Base-by-base conservation (phyloP, 1,140 invertebrate genomes). In the Melitaea cinxia region DNA sequence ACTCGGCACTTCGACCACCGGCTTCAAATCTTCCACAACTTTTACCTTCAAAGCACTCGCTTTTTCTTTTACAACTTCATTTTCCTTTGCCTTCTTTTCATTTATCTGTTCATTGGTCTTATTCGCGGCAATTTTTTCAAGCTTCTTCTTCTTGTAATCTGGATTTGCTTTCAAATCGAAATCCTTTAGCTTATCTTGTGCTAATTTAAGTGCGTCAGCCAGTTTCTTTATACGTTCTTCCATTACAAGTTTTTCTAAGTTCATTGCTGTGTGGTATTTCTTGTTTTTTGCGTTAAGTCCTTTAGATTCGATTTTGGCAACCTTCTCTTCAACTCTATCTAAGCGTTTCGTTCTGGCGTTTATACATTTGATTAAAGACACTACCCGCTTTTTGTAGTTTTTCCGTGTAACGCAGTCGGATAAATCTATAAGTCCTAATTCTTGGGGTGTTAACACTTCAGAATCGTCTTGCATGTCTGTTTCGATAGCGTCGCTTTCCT, bases 1-100 rank as follows among this genome's bases (percentile, higher is more conserved):
- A 54, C 89, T 89, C 0, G 91, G 85, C 54, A 89, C 77, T 45
- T 88, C 78, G 1, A 85, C 19, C 0, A 74, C 82, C 54, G 91
- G 70, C 65, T 75, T 69, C n/a, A 86, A 68, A 58, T 65, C 80
- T 17, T 80, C 72, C 33, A 82, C 28, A 1, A 80, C 68, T 66
- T 78, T 80, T 2, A 81, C 65, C 23, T 68, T 69, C 62, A 4
- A 62, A 56, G 45, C 71, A 64, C 56, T 26, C 21, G 64, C 7
- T 61, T 60, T 70, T 60, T 53, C n/a, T n/a, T n/a, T n/a, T n/a
- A n/a, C n/a, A n/a, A n/a, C n/a, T n/a, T n/a, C 17, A 26, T 33
- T 2, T 10, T 66, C 45, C 15, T 52, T 26, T 15, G 71, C 50
- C 54, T 55, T n/a, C 17, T 57, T 30, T 57, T 61, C 14, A 35